Evolutionary conservation across 2,113 vertebrate genomes (phyloP), one percentile per base, ranked within the genome.

Genomic region (Scartelaos histophorus): DNA sequence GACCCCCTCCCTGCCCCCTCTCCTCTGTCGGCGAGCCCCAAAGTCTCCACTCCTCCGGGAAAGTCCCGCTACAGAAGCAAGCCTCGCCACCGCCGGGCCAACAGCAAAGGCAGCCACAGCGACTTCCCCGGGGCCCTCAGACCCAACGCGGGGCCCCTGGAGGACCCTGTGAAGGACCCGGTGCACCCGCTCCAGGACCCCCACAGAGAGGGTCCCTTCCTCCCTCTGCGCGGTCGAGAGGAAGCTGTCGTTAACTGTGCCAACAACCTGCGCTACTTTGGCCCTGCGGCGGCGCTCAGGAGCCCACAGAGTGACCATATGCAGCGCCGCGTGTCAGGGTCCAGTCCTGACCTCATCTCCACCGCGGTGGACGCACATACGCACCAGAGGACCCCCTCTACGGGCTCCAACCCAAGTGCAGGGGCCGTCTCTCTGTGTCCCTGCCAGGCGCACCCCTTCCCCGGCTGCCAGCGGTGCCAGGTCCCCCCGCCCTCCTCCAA

Each of bases 251-350:
- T 96, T 25, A 95, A 90, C 84, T 99, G 98, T 47, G 95, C 96
- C 77, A 98, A 96, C 91, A 97, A 97, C 88, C 88, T 98, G 71
- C 92, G 95, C 35, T 98, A 99, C 85, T 98, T 98, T n/a, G 98
- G 98, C 5, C 98, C 98, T 0, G 97, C 98, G 0, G 98, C 97
- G 0, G 94, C 97, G 17, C 94, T 99, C 70, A 94, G 97, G 25
- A 98, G 97, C 90, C 98, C 98, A 0, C 96, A 98, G 87, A 96
- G 96, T 0, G 95, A 95, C 92, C 97, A 97, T 7, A 92, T 96
- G 1, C 97, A 97, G n/a, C 91, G 95, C 34, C 92, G 91, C 1
- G 78, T 97, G 53, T 95, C 97, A 0, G 94, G 95, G 38, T 95
- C 96, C 67, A 95, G 95, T 89, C 98, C 98, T 0, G 97, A 98